Base-by-base conservation (phyloP, 2,797 vertebrate genomes). In the Alectoris magna region DNA sequence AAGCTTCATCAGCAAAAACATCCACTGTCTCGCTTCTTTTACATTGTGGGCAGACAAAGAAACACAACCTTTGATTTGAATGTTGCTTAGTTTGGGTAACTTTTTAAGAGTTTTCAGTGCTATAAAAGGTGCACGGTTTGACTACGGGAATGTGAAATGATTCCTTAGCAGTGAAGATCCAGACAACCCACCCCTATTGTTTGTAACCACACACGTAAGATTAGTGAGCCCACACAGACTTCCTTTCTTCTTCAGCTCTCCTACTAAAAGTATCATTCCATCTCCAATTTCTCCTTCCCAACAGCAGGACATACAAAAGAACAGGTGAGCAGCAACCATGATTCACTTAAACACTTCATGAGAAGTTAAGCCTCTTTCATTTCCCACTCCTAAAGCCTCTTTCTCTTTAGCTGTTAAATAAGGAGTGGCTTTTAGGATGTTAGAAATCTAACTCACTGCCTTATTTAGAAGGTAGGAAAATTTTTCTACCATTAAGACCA, bases 21-120 rank as follows among this genome's bases (percentile, higher is more conserved):
- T 97, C 97, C 96, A 97, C 90, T 97, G 97, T 97, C 82, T 97
- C 96, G 84, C 97, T 97, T 96, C 97, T 97, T 97, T 96, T 91
- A 96, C 16, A 80, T 93, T 72, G 92, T 86, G 85, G 56, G 80
- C 31, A 96, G 82, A 96, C 72, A 96, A 94, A 96, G 69, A 97
- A 95, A 94, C 49, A 94, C 46, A 88, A 72, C 80, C 96, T 96
- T 94, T 92, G 44, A 67, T 41, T 62, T 3, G 15, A 84, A 80
- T 31, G 38, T 64, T 79, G 22, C 31, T 91, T 71, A 87, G 11
- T 72, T 94, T 53, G 84, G 59, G 49, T 44, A 92, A 88, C 58
- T 64, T 18, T 84, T 90, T 71, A 93, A 83, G n/a, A 41, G 8
- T 16, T 58, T 81, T 87, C 38, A 84, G 39, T 58, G 43, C 71